Evolutionary conservation across 2,888 invertebrate species (phyloP), one percentile per base, ranked within the genome.

Genomic region (Eupeodes latifasciatus): DNA sequence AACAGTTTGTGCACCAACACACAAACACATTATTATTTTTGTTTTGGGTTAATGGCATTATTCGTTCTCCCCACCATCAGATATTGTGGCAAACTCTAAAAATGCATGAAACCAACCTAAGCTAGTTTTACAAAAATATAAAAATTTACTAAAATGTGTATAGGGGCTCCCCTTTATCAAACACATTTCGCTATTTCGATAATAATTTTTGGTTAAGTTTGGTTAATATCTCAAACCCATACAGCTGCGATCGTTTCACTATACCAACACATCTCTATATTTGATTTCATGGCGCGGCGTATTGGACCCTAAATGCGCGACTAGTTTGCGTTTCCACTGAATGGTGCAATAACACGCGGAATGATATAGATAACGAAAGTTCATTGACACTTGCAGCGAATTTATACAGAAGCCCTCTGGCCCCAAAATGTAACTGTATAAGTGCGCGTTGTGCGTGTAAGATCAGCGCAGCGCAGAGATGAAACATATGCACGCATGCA

Each of bases 311-410:
- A 36, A 74, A 69, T 55, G 55, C 47, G 72, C 71, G 69, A 36
- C 66, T 75, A 16, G 51, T 53, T 53, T 49, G 34, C 34, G 51
- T 53, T 53, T 49, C 49, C 49, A 51, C 34, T 51, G 49, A 51
- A 36, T 81, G 85, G 82, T 86, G 86, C 82, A 86, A 86, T 86
- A 86, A 79, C 82, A 69, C 86, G 82, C 86, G 75, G 79, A 86
- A 86, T 86, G 81, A 81, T 62, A 51, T 62, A 51, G 86, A 78
- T 75, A 36, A 64, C 67, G 16, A 74, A 71, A 79, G 86, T 82
- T 86, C 86, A 82, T 82, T 86, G 86, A 86, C 86, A 86, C 83
- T 82, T 82, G 86, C 82, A 82, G 86, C 86, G 75, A 86, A 86
- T 86, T 86, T 86, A 83, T 86, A 78, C 79, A 59, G 40, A 71